Evolutionary conservation across 2,113 vertebrate species (phyloP), one percentile per base, ranked within the genome.

Genomic region (Amblyopsis rosae): DNA sequence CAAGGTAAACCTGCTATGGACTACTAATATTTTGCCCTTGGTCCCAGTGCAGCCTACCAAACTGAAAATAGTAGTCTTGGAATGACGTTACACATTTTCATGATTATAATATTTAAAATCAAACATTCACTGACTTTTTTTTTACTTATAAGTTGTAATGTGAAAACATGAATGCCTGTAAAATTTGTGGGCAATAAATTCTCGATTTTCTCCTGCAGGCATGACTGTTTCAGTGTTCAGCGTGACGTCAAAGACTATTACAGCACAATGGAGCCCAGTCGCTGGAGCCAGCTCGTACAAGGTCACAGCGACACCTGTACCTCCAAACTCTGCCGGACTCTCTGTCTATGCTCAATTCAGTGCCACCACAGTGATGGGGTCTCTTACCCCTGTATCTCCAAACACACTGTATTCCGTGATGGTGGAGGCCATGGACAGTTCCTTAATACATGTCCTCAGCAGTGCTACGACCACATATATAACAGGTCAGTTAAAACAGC

Each of bases 361-460:
- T 62, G 89, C 89, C 12, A 87, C 77, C 67, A 86, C 86, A 0
- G 63, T 93, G 48, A 90, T 92, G 77, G 94, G 92, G 64, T 90
- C 91, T 1, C 60, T 96, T 46, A 90, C 78, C 69, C 90, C 90
- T 4, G 89, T 95, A 41, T 75, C 82, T n/a, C 90, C 95, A 13
- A 92, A 93, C 73, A 93, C 91, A 2, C 17, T 89, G 69, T 92
- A 94, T 79, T 82, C 45, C 72, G 61, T 94, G 83, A 70, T 67
- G 73, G 73, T 94, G n/a, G 93, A 96, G 59, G 94, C 93, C 56
- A 77, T 94, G 82, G 91, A 93, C 76, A 87, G 82, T 72, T 77
- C 88, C 8, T 65, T 82, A 59, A 26, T 26, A 26, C 85, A 80
- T 48, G 82, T 85, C 68, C 81, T 95, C 59, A 88, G 88, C 81